Conservation (phyloP, 1,140 invertebrate genomes). For the Cryptotermes secundus region DNA sequence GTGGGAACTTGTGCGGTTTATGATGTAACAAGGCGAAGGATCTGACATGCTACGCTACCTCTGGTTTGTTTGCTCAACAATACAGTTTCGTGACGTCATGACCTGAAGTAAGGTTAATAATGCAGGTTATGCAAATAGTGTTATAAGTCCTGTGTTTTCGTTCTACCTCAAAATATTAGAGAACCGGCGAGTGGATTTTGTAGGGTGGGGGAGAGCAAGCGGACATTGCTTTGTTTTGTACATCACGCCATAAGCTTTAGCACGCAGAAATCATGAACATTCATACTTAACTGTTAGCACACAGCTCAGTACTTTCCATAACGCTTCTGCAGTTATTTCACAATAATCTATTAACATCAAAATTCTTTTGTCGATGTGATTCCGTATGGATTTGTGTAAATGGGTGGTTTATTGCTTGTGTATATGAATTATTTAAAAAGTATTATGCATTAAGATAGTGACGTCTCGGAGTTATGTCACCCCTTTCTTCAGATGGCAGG, state of each 20-base stretch:
- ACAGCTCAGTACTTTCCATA: not conserved
- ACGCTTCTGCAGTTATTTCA: too few species aligned
- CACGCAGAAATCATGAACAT: not conserved
- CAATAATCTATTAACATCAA: too few species aligned
- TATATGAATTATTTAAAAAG: too few species aligned
- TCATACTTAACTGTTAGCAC: not conserved
- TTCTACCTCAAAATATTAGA: not conserved
- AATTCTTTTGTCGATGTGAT: too few species aligned
- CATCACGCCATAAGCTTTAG: not conserved
- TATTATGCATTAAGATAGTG: too few species aligned
- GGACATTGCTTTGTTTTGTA: slow-evolving; percentile 1
- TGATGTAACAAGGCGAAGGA: not conserved
- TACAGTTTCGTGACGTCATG: not conserved
- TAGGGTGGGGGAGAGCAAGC: not conserved
- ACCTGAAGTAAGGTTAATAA: not conserved
- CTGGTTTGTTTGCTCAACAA: slow-evolving; percentile 16
- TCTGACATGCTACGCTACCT: not conserved
- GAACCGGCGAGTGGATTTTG: not conserved
- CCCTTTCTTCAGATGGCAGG: too few species aligned
- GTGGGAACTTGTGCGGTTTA: not conserved
- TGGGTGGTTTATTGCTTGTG: too few species aligned
- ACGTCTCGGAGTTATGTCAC: too few species aligned
- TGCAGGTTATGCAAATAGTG: not conserved
- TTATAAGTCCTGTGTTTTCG: not conserved
- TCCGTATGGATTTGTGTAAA: too few species aligned